Evolutionary conservation across 2,797 vertebrate species (phyloP).

Genomic region (Cottoperca gobio): DNA sequence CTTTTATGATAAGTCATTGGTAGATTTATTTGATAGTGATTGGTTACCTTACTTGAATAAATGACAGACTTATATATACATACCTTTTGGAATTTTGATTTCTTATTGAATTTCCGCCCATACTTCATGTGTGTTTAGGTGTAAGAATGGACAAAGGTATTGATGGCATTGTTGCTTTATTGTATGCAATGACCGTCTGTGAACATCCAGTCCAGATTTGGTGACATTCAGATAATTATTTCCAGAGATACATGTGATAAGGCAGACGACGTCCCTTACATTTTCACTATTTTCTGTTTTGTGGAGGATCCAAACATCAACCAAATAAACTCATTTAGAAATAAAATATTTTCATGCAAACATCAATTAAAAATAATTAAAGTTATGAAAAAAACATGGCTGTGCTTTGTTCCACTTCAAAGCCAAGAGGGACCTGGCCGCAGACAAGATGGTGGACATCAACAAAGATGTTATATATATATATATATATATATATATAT

Average conservation of each 20-base stretch:
- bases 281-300: neutral
- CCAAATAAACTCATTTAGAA: neutral
- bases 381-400: neutral
- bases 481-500: neutral
- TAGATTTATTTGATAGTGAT: no score
- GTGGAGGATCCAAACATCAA: neutral
- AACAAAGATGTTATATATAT: neutral
- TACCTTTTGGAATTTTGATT: neutral
- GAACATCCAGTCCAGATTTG: neutral
- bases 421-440: neutral
- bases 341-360: neutral
- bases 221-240: neutral
- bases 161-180: neutral
- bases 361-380: neutral
- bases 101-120: neutral
- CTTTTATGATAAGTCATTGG: no score
- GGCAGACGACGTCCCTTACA: neutral
- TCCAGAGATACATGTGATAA: neutral
- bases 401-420: neutral
- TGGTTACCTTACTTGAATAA: no score
- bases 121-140: neutral
- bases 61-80: no score
- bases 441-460: constrained; percentile 8
- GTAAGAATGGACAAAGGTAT: neutral
- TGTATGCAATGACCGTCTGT: neutral